These are phyloP conservation scores for Aphelocoma californica DNA, from an alignment of 2,797 vertebrate species.

Conservation along the genomic window DNA sequence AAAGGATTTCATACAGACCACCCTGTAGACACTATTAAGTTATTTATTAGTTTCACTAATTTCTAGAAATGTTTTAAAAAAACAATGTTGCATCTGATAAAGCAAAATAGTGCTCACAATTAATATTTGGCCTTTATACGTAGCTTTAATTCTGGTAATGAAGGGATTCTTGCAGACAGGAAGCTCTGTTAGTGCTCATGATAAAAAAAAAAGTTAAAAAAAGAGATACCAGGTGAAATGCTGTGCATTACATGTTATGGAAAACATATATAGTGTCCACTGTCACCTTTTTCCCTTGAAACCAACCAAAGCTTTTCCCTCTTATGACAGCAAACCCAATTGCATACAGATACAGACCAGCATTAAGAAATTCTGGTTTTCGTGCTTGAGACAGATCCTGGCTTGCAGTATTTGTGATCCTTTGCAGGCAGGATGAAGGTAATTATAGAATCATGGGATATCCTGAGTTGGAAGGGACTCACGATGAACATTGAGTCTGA, in stretches of 20 bases:
- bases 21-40: neutral
- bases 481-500: rapidly evolving
- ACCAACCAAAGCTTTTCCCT: rapidly evolving
- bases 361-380: neutral
- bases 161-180: neutral
- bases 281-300: neutral
- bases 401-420: neutral
- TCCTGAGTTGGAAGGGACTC: neutral
- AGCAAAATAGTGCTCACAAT: neutral
- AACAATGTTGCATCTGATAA: neutral
- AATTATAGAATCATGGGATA: neutral
- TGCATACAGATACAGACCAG: neutral
- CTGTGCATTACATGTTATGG: neutral
- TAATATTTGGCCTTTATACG: neutral
- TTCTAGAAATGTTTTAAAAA: neutral
- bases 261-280: neutral
- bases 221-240: neutral
- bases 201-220: neutral
- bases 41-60: neutral
- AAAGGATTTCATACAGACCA: neutral
- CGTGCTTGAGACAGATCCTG: rapidly evolving
- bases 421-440: neutral
- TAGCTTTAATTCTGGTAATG: neutral
- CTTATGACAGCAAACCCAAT: neutral
- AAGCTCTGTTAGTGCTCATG: neutral